Evolutionary conservation across 2,113 vertebrate species (phyloP), one percentile per base, ranked within the genome.

Genomic region (Cairina moschata): DNA sequence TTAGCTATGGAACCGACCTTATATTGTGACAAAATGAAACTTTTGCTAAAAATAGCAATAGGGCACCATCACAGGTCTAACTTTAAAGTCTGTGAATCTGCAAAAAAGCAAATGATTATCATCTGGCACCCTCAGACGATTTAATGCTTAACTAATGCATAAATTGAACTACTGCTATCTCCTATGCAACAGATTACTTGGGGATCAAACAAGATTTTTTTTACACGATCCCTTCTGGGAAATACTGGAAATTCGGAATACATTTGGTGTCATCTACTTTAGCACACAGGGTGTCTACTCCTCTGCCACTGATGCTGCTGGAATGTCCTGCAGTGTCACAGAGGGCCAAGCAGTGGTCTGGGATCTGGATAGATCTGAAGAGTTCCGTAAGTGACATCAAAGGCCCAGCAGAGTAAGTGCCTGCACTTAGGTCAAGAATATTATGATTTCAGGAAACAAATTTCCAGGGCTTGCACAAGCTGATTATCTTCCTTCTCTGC

Each of bases 401-500:
- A 63, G 4, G 2, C 71, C 84, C 32, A 13, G 50, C 31, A 50
- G 90, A 58, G 3, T 7, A 77, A 4, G 50, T 81, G 55, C 2
- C 67, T 91, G 11, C 2, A 11, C 29, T 52, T 20, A 66, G 52
- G 89, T 89, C 86, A 96, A 97, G 78, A 90, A 44, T 92, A 86
- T 89, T 82, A 91, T 23, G 66, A 97, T 96, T 94, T 93, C 81
- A 91, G 78, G 44, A 91, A 81, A 87, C 5, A 95, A 86, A 73
- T 93, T 86, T 38, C 84, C 56, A 73, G 86, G 66, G 83, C 84
- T 92, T 60, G 60, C 50, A 78, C 72, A 83, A 93, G 54, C 90
- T n/a, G 90, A 81, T 46, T 65, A 69, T 13, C 50, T 88, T 54
- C 58, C 26, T 79, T 69, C 38, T 55, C 21, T 73, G 86, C 32